Conservation (phyloP, 2,888 invertebrate species). For the Nycteola revayana region DNA sequence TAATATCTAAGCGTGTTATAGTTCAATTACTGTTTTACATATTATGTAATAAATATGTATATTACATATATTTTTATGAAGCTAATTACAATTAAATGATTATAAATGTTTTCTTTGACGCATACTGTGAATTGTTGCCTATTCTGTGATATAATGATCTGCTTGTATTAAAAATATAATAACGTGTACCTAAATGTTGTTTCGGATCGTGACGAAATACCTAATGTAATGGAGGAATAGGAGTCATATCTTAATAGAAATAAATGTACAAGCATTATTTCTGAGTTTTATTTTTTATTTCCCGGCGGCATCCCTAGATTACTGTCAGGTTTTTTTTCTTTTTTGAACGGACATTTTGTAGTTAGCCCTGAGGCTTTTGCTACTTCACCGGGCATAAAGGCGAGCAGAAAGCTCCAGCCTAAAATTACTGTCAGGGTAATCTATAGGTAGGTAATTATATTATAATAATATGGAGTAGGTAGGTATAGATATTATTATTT, state of each 20-base stretch:
- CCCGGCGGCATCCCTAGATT: too few species aligned
- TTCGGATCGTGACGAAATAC: constrained; percentile 23
- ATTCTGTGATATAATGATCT: constrained; percentile 76
- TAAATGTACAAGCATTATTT: constrained; percentile 60
- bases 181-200: constrained; percentile 44
- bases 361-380: too few species aligned
- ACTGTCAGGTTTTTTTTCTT: too few species aligned
- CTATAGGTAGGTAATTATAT: too few species aligned
- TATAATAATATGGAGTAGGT: too few species aligned
- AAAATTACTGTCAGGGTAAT: too few species aligned
- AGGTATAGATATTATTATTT: too few species aligned
- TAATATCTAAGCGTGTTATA: too few species aligned
- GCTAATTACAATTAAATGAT: constrained; percentile 20
- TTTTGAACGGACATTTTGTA: too few species aligned
- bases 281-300: constrained; percentile 20
- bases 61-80: constrained; percentile 10
- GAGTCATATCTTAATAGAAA: constrained; percentile 57
- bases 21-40: constrained; percentile 1
- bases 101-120: constrained; percentile 45
- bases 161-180: constrained; percentile 54
- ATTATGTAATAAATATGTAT: constrained; percentile 12
- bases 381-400: too few species aligned
- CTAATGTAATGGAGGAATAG: constrained; percentile 40
- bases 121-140: constrained; percentile 72
- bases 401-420: too few species aligned